Evolutionary conservation across 2,888 invertebrate genomes (phyloP), one percentile per base, ranked within the genome.

Genomic region (Psylliodes chrysocephalus): DNA sequence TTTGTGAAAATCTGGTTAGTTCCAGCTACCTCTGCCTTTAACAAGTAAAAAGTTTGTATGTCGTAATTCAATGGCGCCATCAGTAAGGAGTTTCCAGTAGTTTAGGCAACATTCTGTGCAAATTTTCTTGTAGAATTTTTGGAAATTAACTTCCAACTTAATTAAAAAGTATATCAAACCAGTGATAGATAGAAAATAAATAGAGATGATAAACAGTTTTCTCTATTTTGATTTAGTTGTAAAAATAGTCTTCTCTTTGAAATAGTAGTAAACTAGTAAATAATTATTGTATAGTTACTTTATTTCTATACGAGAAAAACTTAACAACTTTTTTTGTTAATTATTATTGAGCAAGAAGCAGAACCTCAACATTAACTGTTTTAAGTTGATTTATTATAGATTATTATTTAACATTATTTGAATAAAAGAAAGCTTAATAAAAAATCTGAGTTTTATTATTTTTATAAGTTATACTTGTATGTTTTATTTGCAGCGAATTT

Each of bases 111-210:
- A 55, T 55, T 15, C 25, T 25, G 25, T 57, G 47, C 69, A 63
- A 67, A 67, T 69, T 69, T 69, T 67, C 65, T 67, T 65, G 69
- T 69, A 65, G 67, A 60, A 66, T 57, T 57, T 47, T 38, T 17
- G 47, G 33, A 54, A n/a, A 57, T 35, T n/a, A 57, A 15, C 19
- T 35, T 38, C 46, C 47, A 57, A 57, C 46, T 35, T 47, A 25
- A 57, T 38, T 33, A 47, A 47, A 15, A 60, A 51, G 22, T 67
- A 61, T 65, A 65, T 67, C 63, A 67, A 63, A 59, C 67, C 71
- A 71, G 71, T 71, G 70, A 71, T 71, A 70, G 71, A 68, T 33
- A 64, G 42, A 33, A 33, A 57, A 19, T 42, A 38, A 35, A 56
- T 42, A 38, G 46, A 56, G 62, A 42, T 38, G 15, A 12, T n/a